A percentile compares a stretch with the other conserved stretches of the same genome.
Evolutionary conservation across 2,113 vertebrate genomes (phyloP).

Genomic region (Charadrius vociferus): DNA sequence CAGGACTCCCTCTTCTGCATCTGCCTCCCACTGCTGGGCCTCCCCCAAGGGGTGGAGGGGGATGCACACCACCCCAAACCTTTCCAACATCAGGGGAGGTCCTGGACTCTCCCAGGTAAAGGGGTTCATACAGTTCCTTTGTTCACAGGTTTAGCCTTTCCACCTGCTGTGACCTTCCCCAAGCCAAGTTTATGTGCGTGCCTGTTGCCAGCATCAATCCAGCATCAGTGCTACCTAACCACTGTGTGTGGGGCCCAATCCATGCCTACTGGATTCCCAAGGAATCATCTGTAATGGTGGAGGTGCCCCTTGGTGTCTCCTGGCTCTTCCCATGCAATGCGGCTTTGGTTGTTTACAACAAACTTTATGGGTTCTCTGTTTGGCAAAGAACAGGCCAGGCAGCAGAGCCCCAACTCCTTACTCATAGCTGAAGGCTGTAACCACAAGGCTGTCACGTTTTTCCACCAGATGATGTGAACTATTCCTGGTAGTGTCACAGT

Average conservation of each 20-base stretch:
- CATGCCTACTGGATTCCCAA: not conserved
- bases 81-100: not conserved
- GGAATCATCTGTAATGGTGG: not conserved
- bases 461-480: not conserved
- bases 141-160: not conserved
- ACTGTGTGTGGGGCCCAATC: not conserved
- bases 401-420: not conserved
- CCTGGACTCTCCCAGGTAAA: not conserved
- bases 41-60: no score
- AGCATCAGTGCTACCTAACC: not conserved
- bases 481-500: not conserved
- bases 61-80: not conserved
- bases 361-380: not conserved
- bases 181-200: not conserved
- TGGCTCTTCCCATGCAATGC: not conserved
- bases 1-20: not conserved
- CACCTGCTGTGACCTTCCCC: not conserved
- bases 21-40: not conserved
- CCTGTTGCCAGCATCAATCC: not conserved
- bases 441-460: not conserved
- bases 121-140: not conserved
- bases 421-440: not conserved
- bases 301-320: not conserved
- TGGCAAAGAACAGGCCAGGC: not conserved
- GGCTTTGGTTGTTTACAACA: not conserved